A percentile compares a stretch with the other conserved stretches of the same genome.
Evolutionary conservation across 2,113 vertebrate species (phyloP).

Genomic region (Percopsis transmontana): DNA sequence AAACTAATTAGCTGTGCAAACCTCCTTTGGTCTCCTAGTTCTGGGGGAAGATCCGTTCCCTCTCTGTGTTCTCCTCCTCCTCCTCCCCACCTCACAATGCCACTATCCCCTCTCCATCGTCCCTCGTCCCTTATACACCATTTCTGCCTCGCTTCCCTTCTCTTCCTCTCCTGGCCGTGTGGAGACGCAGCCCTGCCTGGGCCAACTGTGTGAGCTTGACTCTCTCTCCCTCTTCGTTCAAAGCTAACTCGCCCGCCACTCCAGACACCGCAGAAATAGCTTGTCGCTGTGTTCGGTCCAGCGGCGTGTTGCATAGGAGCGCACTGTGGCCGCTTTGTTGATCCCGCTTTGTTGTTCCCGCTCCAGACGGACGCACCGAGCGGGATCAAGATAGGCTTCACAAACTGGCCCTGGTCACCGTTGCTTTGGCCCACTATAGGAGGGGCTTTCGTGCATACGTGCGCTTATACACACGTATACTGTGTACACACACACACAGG

Average conservation of each 20-base stretch:
- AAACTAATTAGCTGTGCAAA: slow-evolving; percentile 75
- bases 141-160: too few relatives aligned
- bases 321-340: slow-evolving; percentile 26
- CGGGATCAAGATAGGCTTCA: slow-evolving; percentile 38
- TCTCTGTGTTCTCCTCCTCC: slow-evolving; percentile 31
- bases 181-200: too few relatives aligned
- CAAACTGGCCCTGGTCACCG: slow-evolving; percentile 35
- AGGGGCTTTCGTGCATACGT: neutral
- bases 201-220: too few relatives aligned
- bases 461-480: slow-evolving; percentile 26
- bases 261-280: slow-evolving; percentile 37
- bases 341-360: slow-evolving; percentile 21
- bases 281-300: slow-evolving; percentile 44
- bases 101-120: too few relatives aligned
- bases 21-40: slow-evolving; percentile 59
- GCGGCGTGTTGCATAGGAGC: slow-evolving; percentile 13
- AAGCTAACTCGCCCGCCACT: slow-evolving; percentile 48
- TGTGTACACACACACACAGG: slow-evolving; percentile 8
- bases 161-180: too few relatives aligned
- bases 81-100: slow-evolving; percentile 7
- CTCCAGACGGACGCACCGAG: slow-evolving; percentile 23
- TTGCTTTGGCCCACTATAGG: too few relatives aligned
- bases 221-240: too few relatives aligned
- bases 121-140: too few relatives aligned
- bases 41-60: slow-evolving; percentile 44